Conservation (phyloP, 2,888 invertebrate genomes). For the Notocelia uddmanniana region DNA sequence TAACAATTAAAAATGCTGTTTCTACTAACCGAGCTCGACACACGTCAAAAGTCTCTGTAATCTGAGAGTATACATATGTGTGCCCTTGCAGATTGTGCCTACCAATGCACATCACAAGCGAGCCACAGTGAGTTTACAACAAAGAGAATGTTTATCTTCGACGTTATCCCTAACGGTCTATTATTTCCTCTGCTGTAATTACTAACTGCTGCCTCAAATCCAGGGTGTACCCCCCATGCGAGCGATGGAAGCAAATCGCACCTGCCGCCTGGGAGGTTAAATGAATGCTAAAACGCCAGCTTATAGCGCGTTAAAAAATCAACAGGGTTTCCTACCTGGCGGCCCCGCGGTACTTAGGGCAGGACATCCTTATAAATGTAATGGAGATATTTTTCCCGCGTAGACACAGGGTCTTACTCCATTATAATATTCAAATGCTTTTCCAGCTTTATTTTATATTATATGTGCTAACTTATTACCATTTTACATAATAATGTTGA, state of each 20-base stretch:
- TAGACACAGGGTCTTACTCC: background rate
- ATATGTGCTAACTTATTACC: too few relatives aligned
- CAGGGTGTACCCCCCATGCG: slow-evolving; percentile 17
- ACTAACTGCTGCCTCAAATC: slow-evolving; percentile 25
- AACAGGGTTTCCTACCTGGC: slow-evolving; percentile 34
- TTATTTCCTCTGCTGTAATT: slow-evolving; percentile 30
- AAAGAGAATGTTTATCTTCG: slow-evolving; percentile 24
- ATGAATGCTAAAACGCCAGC: slow-evolving; percentile 37
- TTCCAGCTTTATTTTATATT: background rate
- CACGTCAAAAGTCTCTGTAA: slow-evolving; percentile 2
- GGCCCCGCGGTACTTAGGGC: slow-evolving; percentile 34
- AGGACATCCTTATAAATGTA: slow-evolving; percentile 20
- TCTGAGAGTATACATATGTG: background rate
- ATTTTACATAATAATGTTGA: too few relatives aligned
- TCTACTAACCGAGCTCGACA: background rate
- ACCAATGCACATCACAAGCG: slow-evolving; percentile 12
- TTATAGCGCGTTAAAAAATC: slow-evolving; percentile 45
- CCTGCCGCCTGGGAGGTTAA: slow-evolving; percentile 23
- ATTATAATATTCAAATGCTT: slow-evolving; percentile 6
- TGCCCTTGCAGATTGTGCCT: slow-evolving; percentile 3
- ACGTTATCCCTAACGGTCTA: slow-evolving; percentile 19
- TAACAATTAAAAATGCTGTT: background rate
- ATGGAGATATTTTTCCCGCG: slow-evolving; percentile 17
- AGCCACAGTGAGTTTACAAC: background rate
- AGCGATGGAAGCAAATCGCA: slow-evolving; percentile 33